phyloP scores from a whole-genome alignment of 2,888 invertebrate genomes.

The Agriotes lineatus region DNA sequence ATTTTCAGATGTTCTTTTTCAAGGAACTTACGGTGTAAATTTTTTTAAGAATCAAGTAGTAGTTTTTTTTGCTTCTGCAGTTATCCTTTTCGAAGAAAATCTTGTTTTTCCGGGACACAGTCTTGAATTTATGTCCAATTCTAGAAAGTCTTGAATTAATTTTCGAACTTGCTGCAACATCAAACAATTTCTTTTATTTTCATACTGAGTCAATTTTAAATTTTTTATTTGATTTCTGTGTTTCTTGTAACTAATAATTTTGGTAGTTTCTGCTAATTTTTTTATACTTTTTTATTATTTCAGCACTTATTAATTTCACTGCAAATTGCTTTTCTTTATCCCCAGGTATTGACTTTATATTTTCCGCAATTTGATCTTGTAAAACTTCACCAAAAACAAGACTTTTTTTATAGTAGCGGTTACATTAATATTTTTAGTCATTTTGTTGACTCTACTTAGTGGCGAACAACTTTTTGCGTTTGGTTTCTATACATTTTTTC shows the following conservation, averaged over 20 bases:
- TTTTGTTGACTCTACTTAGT: too few species aligned
- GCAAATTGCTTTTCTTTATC: neutral
- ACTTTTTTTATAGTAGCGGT: too few species aligned
- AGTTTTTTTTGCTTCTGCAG: neutral
- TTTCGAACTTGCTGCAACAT: neutral
- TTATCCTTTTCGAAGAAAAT: neutral
- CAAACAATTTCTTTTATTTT: neutral
- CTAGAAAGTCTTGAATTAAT: neutral
- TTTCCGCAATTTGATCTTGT: too few species aligned
- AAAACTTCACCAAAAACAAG: too few species aligned
- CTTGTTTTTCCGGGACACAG: neutral
- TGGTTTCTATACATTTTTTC: too few species aligned
- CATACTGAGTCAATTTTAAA: neutral
- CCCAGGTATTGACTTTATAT: too few species aligned
- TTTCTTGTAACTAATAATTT: neutral
- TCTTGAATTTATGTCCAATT: neutral
- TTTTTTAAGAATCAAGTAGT: neutral
- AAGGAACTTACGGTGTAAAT: neutral
- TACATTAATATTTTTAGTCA: too few species aligned
- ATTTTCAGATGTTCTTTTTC: neutral
- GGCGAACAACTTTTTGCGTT: too few species aligned
- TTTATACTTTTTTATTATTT: neutral
- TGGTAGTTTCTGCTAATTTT: neutral
- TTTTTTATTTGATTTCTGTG: conserved; percentile 1
- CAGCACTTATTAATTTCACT: neutral